Base-by-base conservation (phyloP, 2,888 invertebrate genomes). In the Drosophila mayaguana region DNA sequence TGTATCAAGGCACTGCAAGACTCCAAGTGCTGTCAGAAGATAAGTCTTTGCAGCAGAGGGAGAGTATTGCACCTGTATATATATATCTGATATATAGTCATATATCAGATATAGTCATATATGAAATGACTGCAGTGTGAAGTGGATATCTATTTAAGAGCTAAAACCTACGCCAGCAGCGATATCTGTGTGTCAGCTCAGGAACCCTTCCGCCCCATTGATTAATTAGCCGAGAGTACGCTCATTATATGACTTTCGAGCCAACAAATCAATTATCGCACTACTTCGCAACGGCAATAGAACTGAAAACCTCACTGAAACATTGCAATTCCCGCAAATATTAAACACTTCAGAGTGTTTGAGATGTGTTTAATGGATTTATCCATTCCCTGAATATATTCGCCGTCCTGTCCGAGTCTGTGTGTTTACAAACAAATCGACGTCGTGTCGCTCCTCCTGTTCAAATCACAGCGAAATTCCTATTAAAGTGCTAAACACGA, bases 401-500 rank as follows among this genome's bases (percentile, higher is more conserved):
- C 12, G n/a, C 40, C 34, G n/a, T 53, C 45, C 72, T 34, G 22
- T 18, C 11, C 53, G 48, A 18, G 53, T 36, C 20, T 1, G 28
- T 28, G 40, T 71, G 38, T 66, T 72, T 66, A 45, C 73, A 55
- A 77, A 72, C 59, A 77, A 16, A 1, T 12, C 51, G 66, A 77
- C 62, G 66, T 72, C 78, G 28, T 51, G 38, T 57, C 45, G n/a
- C 22, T 14, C 22, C 14, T 22, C 34, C 20, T 16, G 28, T 2
- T 1, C 28, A 22, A 53, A 61, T 40, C 40, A n/a, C 1, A 43
- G 36, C 12, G 22, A 42, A 56, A 53, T 57, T 36, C n/a, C 32
- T 4, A 36, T 16, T 12, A 34, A 32, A 56, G 43, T 77, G 77
- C 80, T 83, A 86, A 86, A 83, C 81, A 84, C 66, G 57, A 51